These are phyloP conservation scores for Zygothrica quintamaculata DNA, from an alignment of 2,888 invertebrate species.

Conservation along the genomic window DNA sequence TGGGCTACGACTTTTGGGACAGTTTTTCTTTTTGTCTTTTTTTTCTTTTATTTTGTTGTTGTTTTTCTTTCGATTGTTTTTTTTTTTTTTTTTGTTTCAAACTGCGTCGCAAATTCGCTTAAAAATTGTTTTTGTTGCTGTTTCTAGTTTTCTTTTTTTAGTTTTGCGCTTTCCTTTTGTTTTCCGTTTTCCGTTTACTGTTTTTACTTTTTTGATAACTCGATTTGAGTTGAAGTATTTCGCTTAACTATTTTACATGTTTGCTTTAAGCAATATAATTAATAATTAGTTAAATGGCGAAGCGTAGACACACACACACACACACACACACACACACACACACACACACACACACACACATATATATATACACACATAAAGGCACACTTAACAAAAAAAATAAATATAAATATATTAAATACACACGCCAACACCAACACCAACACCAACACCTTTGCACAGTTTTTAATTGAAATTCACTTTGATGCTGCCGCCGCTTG, in stretches of 20 bases:
- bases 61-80: conserved; percentile 11
- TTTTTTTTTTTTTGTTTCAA: conserved; percentile 4
- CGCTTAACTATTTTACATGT: conserved; percentile 46
- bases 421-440: conserved; percentile 53
- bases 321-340: conserved; percentile 15
- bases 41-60: conserved; percentile 15
- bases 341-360: conserved; percentile 2
- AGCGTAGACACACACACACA: conserved; percentile 29
- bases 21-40: conserved; percentile 30
- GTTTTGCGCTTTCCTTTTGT: conserved; percentile 1
- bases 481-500: conserved; percentile 57
- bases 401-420: background rate
- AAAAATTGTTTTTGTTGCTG: conserved; percentile 24
- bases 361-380: conserved; percentile 17
- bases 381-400: conserved; percentile 21
- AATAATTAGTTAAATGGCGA: conserved; percentile 64
- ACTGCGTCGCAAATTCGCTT: conserved; percentile 51
- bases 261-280: conserved; percentile 65
- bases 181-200: background rate
- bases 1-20: conserved; percentile 42
- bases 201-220: conserved; percentile 43
- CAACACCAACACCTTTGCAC: conserved; percentile 61
- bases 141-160: conserved; percentile 27
- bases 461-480: conserved; percentile 64
- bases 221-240: conserved; percentile 48